Evolutionary conservation across 2,888 invertebrate species (phyloP), one percentile per base, ranked within the genome.

Genomic region (Dendrolimus houi): DNA sequence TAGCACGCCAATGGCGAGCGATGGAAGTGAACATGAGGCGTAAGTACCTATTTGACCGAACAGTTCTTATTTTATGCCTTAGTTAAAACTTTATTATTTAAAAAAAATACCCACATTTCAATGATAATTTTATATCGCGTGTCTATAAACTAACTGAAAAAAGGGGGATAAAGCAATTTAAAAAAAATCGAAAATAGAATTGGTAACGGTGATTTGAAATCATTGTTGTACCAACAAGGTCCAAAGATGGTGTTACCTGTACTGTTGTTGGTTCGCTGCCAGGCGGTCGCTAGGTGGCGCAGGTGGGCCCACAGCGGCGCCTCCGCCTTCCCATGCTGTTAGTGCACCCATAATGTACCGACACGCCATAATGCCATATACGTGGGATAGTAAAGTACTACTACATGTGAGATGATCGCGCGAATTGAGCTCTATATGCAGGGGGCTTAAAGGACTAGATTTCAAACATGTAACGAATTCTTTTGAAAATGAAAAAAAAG

Each of bases 261-360:
- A 55, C 58, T 9, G 61, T 62, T 61, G 66, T 61, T 62, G 57
- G 68, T 61, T 62, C 77, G 74, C 62, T 77, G 84, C 83, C 87
- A 84, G 64, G 69, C 76, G 61, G 81, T 76, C 69, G 89, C 84
- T 66, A 81, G 81, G 58, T 72, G 75, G 52, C 90, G 87, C 79
- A 91, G 84, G 77, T 86, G 87, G 59, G 78, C 72, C 85, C 91
- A 87, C 75, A 91, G 85, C 78, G 87, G 85, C 79, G 86, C 79
- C 71, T 79, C 83, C 74, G 80, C 79, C 81, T 83, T 82, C 80
- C 90, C 93, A 92, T 93, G 93, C 93, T 93, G 92, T 93, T 92
- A 93, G 93, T 92, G 86, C 84, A 77, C 81, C 85, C 64, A 64
- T 69, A 67, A 77, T 73, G 67, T 75, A 77, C 79, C 79, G 68